Evolutionary conservation across 2,888 invertebrate species (phyloP).

Genomic region (Drosophila buzzatii): DNA sequence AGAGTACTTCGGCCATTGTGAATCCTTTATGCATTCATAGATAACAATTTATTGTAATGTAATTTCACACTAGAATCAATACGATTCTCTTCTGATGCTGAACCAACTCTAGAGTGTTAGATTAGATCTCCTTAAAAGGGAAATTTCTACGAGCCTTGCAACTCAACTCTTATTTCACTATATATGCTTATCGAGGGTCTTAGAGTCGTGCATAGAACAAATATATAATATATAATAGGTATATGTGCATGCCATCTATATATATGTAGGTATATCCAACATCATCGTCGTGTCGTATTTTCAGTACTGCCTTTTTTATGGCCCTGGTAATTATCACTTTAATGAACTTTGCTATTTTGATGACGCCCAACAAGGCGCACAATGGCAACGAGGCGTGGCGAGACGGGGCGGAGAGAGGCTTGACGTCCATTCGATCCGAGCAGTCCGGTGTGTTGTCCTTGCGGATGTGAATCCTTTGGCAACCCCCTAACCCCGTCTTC

Average conservation of each 20-base stretch:
- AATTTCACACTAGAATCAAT: no score
- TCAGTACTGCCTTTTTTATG: constrained; percentile 59
- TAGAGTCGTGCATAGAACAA: background rate
- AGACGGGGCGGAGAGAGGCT: background rate
- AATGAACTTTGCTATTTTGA: constrained; percentile 78
- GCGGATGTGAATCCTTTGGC: constrained; percentile 19
- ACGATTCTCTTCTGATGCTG: no score
- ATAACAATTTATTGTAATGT: no score
- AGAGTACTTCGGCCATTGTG: no score
- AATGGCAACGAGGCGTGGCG: constrained; percentile 21
- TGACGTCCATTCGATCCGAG: constrained; percentile 12
- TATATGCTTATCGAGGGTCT: no score
- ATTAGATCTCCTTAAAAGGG: no score
- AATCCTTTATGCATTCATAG: no score
- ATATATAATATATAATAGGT: background rate
- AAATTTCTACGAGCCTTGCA: background rate
- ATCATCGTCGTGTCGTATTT: constrained; percentile 12
- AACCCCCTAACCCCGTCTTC: no score
- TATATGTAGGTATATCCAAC: background rate
- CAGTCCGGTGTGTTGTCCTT: constrained; percentile 1
- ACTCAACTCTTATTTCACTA: background rate
- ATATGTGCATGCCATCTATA: background rate
- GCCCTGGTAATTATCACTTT: constrained; percentile 79
- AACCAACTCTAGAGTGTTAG: no score
- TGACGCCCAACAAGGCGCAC: constrained; percentile 56